Evolutionary conservation across 2,113 vertebrate genomes (phyloP).

Genomic region (Elanoides forficatus): DNA sequence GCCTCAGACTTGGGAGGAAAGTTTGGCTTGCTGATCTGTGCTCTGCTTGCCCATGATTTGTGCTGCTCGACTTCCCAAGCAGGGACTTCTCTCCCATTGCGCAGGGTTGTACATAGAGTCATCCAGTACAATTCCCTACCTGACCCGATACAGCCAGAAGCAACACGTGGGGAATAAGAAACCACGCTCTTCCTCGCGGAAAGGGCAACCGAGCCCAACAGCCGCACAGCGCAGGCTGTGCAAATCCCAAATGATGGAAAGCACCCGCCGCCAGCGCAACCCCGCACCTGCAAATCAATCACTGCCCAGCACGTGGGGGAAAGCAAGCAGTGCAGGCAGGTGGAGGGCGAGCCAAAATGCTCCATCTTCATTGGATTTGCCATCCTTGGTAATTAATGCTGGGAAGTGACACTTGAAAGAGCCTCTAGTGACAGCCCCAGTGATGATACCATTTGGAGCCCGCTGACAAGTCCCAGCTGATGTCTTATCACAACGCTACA

Average conservation of each 20-base stretch:
- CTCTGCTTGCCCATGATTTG: not conserved
- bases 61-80: not conserved
- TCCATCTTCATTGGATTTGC: constrained; percentile 20
- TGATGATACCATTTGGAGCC: constrained; percentile 22
- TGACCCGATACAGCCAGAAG: not conserved
- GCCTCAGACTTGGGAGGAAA: not conserved
- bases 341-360: not conserved
- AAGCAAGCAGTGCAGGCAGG: not conserved
- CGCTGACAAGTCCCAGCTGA: constrained; percentile 59
- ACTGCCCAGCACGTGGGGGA: not conserved
- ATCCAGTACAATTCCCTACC: not conserved
- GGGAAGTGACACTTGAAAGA: constrained; percentile 72
- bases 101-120: not conserved
- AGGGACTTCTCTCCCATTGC: not conserved
- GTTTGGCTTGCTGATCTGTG: not conserved
- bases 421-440: constrained; percentile 60
- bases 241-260: not conserved
- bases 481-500: constrained; percentile 25
- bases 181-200: rapidly evolving
- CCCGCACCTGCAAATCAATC: not conserved
- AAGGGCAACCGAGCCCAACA: not conserved
- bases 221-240: rapidly evolving
- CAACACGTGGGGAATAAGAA: not conserved
- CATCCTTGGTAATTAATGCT: constrained; percentile 63
- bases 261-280: rapidly evolving